phyloP scores from a whole-genome alignment of 2,888 invertebrate genomes.

The Amiota mariae region DNA sequence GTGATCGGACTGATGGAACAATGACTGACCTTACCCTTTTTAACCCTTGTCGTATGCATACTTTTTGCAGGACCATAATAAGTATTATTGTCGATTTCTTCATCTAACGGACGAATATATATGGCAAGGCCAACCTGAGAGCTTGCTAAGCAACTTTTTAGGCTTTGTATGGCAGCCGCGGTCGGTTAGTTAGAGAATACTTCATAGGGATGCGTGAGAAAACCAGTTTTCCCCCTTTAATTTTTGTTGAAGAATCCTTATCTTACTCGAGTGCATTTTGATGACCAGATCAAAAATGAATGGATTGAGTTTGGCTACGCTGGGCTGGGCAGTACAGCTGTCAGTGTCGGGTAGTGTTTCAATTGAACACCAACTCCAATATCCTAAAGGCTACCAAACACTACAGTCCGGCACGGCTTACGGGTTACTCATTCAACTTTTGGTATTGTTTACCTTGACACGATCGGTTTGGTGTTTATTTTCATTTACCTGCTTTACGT shows the following conservation, averaged over 20 bases:
- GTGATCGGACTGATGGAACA: not conserved
- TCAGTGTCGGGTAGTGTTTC: not conserved
- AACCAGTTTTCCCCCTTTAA: slow-evolving; percentile 54
- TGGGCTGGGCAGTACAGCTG: slow-evolving; percentile 23
- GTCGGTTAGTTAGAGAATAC: slow-evolving; percentile 12
- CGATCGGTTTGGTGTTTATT: slow-evolving; percentile 9
- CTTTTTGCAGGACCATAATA: not conserved
- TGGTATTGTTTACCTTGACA: not conserved
- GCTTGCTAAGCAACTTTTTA: slow-evolving; percentile 39
- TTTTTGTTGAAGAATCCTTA: slow-evolving; percentile 5
- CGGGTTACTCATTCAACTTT: not conserved
- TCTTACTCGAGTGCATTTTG: slow-evolving; percentile 19
- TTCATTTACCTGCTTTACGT: not conserved
- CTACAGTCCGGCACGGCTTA: not conserved
- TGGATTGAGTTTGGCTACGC: not conserved
- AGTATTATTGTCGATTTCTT: not conserved
- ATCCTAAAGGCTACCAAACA: no score
- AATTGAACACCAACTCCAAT: not conserved
- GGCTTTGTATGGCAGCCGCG: no score
- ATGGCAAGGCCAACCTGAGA: slow-evolving; percentile 22
- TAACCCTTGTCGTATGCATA: slow-evolving; percentile 19
- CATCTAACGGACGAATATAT: slow-evolving; percentile 9
- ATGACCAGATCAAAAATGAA: not conserved
- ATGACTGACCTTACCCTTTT: slow-evolving; percentile 44
- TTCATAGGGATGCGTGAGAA: slow-evolving; percentile 56